Conservation (phyloP, 2,797 vertebrate genomes). For the Paedocypris micromegethes region DNA sequence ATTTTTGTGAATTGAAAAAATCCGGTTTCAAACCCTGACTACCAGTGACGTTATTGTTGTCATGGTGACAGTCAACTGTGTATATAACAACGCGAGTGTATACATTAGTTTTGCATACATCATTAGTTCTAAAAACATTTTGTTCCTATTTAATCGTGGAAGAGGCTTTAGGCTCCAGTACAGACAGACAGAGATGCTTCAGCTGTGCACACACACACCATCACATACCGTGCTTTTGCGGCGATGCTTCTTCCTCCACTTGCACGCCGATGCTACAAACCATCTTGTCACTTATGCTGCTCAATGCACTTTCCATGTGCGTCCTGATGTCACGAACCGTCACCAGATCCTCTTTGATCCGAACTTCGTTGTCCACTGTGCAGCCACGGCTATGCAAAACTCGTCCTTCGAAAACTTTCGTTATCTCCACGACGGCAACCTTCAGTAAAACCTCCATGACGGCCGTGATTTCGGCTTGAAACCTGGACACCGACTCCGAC, state of each 20-base stretch:
- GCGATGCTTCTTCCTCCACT: conserved; percentile 47
- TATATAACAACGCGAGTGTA: neutral
- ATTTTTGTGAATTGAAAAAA: too few species aligned
- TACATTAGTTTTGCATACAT: neutral
- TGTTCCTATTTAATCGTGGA: conserved; percentile 11
- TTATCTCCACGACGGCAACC: conserved; percentile 65
- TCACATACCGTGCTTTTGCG: conserved; percentile 3
- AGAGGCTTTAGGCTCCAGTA: neutral
- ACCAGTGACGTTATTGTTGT: too few species aligned
- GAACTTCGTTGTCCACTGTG: neutral
- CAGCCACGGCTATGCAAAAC: conserved; percentile 42
- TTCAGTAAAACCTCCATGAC: conserved; percentile 63
- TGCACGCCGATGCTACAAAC: conserved; percentile 67
- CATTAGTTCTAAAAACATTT: neutral
- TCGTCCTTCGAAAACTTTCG: conserved; percentile 67
- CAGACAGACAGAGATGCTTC: neutral
- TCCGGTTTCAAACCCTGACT: too few species aligned
- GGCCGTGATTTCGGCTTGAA: conserved; percentile 66
- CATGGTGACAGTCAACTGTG: too few species aligned
- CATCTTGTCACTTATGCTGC: conserved; percentile 21
- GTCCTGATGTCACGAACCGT: conserved; percentile 17
- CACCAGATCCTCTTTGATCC: neutral
- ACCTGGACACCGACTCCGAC: conserved; percentile 52
- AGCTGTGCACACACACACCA: conserved; percentile 4
- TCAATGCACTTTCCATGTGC: conserved; percentile 24